phyloP scores from a whole-genome alignment of 2,888 invertebrate genomes.

The Nezara viridula region DNA sequence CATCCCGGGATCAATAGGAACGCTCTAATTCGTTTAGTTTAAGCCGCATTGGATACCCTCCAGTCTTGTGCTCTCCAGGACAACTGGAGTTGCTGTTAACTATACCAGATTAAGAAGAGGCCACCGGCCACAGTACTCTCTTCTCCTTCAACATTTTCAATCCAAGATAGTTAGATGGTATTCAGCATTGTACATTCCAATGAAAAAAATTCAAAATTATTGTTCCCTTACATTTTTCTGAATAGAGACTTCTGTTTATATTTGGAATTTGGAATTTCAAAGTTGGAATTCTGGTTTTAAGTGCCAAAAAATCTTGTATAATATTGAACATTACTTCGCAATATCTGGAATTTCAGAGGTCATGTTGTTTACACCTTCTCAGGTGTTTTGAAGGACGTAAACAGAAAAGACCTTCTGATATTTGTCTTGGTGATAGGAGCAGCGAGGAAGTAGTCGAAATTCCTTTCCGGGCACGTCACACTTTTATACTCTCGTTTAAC shows the following conservation, averaged over 20 bases:
- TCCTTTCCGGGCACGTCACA: neutral
- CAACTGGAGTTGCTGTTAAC: too few relatives aligned
- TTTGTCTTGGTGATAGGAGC: neutral
- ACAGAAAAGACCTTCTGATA: neutral
- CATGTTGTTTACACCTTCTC: neutral
- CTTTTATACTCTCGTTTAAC: neutral
- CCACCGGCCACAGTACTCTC: neutral
- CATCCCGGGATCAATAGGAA: constrained; percentile 12
- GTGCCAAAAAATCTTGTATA: too few relatives aligned
- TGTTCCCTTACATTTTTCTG: too few relatives aligned
- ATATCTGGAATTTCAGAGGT: too few relatives aligned
- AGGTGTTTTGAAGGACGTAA: neutral
- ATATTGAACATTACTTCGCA: neutral
- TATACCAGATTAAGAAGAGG: too few relatives aligned
- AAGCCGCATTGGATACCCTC: neutral
- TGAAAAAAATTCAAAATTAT: too few relatives aligned
- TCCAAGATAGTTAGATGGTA: neutral
- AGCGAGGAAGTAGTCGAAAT: neutral
- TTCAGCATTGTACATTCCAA: too few relatives aligned
- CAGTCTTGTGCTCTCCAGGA: neutral
- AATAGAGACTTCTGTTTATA: neutral
- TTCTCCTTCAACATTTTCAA: too few relatives aligned
- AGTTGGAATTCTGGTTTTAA: too few relatives aligned
- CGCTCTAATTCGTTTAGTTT: constrained; percentile 15
- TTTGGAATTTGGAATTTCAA: too few relatives aligned